Conservation (phyloP, 1,140 invertebrate genomes). For the Drosophila melanogaster region DNA sequence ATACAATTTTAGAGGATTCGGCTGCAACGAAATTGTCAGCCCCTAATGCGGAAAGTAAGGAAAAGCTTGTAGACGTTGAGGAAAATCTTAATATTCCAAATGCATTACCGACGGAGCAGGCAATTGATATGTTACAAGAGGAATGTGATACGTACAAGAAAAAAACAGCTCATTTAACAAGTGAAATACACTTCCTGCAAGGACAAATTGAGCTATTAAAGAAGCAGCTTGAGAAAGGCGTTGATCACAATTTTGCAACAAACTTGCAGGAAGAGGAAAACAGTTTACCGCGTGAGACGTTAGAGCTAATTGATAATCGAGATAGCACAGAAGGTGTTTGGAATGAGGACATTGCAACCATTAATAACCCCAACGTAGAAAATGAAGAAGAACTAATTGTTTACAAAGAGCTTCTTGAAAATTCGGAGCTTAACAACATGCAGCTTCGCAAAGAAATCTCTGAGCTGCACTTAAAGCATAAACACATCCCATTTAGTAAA, state of each 20-base stretch:
- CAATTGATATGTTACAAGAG: conserved; percentile 73
- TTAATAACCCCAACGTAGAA: conserved; percentile 59
- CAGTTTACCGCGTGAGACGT: too few species aligned
- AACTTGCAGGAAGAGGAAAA: background rate
- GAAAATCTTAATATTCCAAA: background rate
- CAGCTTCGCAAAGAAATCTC: conserved; percentile 69
- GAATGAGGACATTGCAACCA: conserved; percentile 56
- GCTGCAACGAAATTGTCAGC: background rate
- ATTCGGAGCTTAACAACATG: conserved; percentile 67
- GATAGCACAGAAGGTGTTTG: conserved; percentile 47
- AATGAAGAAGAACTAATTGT: conserved; percentile 78
- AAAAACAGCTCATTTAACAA: conserved; percentile 46
- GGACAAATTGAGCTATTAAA: conserved; percentile 50
- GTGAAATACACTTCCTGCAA: conserved; percentile 40
- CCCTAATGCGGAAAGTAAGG: conserved; percentile 34
- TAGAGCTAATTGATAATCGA: conserved; percentile 5
- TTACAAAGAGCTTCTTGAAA: conserved; percentile 78
- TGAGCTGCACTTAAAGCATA: conserved; percentile 50
- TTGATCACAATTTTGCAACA: background rate
- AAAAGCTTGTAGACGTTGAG: conserved; percentile 20
- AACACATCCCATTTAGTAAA: conserved; percentile 1
- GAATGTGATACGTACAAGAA: conserved; percentile 70
- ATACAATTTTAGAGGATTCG: conserved; percentile 1
- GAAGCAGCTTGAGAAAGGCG: conserved; percentile 12
- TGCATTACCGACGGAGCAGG: conserved; percentile 52